phyloP scores from a whole-genome alignment of 2,888 invertebrate species.

The Macropis europaea region DNA sequence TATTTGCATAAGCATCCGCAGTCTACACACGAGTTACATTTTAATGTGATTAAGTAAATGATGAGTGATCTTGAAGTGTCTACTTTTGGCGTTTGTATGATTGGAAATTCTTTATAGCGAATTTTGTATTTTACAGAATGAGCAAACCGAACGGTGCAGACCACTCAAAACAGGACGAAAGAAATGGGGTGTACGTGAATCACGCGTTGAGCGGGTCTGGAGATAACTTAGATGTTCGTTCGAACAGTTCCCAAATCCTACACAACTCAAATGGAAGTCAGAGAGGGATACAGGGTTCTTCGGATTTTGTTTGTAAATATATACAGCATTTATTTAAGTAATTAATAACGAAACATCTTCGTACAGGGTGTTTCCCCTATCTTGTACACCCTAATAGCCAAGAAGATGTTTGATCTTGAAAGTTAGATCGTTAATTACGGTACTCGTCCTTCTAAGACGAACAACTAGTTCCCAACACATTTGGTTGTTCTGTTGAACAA shows the following conservation, averaged over 20 bases:
- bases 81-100: not conserved
- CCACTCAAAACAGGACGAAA: constrained; percentile 57
- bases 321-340: not conserved
- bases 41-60: too few species aligned
- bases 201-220: constrained; percentile 69
- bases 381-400: too few species aligned
- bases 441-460: too few species aligned
- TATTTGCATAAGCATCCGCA: too few species aligned
- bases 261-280: constrained; percentile 72
- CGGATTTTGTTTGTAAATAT: constrained; percentile 83
- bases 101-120: not conserved
- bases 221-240: constrained; percentile 64
- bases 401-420: too few species aligned
- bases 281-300: constrained; percentile 82
- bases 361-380: too few species aligned
- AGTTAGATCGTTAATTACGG: too few species aligned
- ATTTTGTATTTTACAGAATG: constrained; percentile 64
- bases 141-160: constrained; percentile 61
- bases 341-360: constrained; percentile 1
- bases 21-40: too few species aligned
- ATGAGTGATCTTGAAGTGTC: too few species aligned
- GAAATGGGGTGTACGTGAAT: constrained; percentile 70
- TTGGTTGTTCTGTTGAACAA: too few species aligned
- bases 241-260: constrained; percentile 61
- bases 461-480: too few species aligned